phyloP scores from a whole-genome alignment of 2,113 vertebrate genomes.

The Neogobius melanostomus region DNA sequence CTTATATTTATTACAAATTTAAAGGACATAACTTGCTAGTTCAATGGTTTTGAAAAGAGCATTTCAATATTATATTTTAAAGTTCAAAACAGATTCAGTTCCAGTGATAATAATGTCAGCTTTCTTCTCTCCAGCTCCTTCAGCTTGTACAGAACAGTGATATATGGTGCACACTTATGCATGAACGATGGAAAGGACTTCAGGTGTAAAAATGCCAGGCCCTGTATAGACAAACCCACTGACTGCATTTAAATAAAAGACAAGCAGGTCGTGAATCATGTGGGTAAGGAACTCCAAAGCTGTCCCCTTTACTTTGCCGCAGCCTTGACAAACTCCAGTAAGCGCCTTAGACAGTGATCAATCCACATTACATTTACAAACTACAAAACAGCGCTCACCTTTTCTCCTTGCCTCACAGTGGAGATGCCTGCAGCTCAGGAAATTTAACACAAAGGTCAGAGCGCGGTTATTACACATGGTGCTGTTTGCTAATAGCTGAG shows the following conservation, averaged over 20 bases:
- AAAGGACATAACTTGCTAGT: too few relatives aligned
- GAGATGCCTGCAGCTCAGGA: conserved; percentile 43
- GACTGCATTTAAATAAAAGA: conserved; percentile 63
- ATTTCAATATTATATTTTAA: neutral
- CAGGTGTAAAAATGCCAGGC: conserved; percentile 58
- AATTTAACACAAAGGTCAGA: conserved; percentile 76
- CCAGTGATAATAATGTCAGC: neutral
- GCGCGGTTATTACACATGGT: conserved; percentile 71
- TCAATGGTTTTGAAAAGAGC: too few relatives aligned
- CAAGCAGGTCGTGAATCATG: conserved; percentile 67
- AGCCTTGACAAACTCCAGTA: conserved; percentile 67
- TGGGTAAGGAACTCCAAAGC: conserved; percentile 38
- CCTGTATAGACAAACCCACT: conserved; percentile 56
- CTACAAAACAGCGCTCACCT: conserved; percentile 76
- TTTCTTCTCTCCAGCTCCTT: neutral
- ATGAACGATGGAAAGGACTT: conserved; percentile 61
- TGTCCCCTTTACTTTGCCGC: conserved; percentile 48
- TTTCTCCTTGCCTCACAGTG: conserved; percentile 71
- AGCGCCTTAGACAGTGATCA: conserved; percentile 68
- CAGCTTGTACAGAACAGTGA: conserved; percentile 28
- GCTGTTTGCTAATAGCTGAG: conserved; percentile 75
- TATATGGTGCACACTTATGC: conserved; percentile 53
- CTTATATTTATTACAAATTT: too few relatives aligned
- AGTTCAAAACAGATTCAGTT: neutral
- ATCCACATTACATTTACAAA: conserved; percentile 78